phyloP scores from a whole-genome alignment of 2,797 vertebrate species.

The Balearica regulorum region DNA sequence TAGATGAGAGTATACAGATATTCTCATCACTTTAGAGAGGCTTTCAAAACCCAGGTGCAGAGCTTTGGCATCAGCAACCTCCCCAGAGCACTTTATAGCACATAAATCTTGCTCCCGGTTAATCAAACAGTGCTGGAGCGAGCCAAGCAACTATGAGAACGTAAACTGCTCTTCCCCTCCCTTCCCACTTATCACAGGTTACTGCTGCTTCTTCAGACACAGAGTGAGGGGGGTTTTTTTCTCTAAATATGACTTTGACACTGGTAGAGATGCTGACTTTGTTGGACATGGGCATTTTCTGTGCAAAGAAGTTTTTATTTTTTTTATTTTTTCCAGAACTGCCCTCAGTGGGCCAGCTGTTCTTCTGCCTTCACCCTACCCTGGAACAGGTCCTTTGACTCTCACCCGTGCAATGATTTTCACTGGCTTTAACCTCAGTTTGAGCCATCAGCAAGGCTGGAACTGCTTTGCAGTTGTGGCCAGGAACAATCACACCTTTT shows the following conservation, averaged over 20 bases:
- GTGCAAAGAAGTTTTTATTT: not conserved
- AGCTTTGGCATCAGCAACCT: conserved; percentile 42
- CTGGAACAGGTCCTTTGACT: not conserved
- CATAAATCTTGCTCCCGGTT: conserved; percentile 57
- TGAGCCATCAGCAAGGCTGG: not conserved
- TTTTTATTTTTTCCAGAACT: not conserved
- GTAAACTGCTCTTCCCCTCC: not conserved
- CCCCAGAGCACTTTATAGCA: conserved; percentile 46
- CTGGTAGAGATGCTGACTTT: not conserved
- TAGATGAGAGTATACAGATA: conserved; percentile 26
- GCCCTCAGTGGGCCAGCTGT: not conserved
- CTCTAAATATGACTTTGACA: not conserved
- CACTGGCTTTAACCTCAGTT: not conserved
- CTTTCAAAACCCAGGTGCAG: conserved; percentile 64
- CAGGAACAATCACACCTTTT: not conserved
- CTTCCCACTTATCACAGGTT: not conserved
- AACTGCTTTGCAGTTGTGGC: not conserved
- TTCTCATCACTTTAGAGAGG: conserved; percentile 27
- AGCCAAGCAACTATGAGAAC: conserved; percentile 47
- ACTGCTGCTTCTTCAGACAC: conserved; percentile 35
- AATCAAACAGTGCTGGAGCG: conserved; percentile 13
- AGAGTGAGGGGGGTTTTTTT: not conserved
- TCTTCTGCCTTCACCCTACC: not conserved
- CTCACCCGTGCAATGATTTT: not conserved
- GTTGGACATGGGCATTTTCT: not conserved